A percentile compares a stretch with the other conserved stretches of the same genome.
phyloP scores from a whole-genome alignment of 1,140 invertebrate genomes.

The Tetraneura akinire region DNA sequence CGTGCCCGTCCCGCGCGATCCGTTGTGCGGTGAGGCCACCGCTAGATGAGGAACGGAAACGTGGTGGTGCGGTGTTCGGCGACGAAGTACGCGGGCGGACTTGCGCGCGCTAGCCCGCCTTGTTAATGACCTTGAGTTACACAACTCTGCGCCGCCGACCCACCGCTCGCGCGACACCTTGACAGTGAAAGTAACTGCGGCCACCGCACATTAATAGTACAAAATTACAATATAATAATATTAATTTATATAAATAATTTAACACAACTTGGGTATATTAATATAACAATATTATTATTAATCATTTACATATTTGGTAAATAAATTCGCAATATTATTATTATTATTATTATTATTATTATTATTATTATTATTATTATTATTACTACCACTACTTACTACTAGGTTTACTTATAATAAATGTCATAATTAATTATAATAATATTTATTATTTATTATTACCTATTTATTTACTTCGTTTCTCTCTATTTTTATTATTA shows the following conservation, averaged over 20 bases:
- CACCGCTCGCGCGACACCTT: conserved; percentile 14
- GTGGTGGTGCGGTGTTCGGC: too few relatives aligned
- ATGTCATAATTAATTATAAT: too few relatives aligned
- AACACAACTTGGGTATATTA: too few relatives aligned
- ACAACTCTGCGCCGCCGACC: conserved; percentile 28
- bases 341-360: conserved; percentile 25
- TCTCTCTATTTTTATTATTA: background rate
- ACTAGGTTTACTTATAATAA: too few relatives aligned
- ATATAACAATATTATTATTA: too few relatives aligned
- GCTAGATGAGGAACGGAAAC: background rate
- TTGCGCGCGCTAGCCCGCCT: conserved; percentile 19
- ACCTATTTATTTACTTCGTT: too few relatives aligned
- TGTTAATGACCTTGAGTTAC: conserved; percentile 48
- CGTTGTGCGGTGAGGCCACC: background rate
- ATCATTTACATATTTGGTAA: too few relatives aligned
- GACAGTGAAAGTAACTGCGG: conserved; percentile 45
- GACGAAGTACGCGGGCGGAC: conserved; percentile 26
- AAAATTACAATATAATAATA: too few relatives aligned
- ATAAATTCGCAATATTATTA: conserved; percentile 16
- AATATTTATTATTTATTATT: too few relatives aligned
- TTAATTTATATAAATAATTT: too few relatives aligned
- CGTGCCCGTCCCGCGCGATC: background rate
- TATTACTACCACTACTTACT: background rate
- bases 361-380: conserved; percentile 10
- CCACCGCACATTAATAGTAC: conserved; percentile 3